Evolutionary conservation across 2,113 vertebrate species (phyloP).

Genomic region (Willisornis vidua): DNA sequence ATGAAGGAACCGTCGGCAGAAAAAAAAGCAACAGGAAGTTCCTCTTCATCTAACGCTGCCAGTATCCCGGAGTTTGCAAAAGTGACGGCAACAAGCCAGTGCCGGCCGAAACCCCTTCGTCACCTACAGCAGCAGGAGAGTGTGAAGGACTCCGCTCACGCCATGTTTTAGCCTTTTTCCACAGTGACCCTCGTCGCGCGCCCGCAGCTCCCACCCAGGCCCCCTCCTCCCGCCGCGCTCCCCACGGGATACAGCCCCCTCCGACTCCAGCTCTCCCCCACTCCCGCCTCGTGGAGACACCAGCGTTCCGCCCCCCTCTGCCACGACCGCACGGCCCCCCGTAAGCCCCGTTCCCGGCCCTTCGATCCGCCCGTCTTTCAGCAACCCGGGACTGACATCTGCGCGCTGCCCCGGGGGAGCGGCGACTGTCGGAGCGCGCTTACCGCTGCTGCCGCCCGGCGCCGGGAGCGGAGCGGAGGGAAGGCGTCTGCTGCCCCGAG

Average conservation of each 20-base stretch:
- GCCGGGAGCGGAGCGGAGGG: fast-evolving
- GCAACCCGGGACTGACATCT: neutral
- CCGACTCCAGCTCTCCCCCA: neutral
- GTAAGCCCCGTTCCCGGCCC: neutral
- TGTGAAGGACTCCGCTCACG: too few relatives aligned
- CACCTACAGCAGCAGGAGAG: neutral
- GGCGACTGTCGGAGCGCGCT: neutral
- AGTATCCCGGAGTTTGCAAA: neutral
- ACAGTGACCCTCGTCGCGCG: fast-evolving
- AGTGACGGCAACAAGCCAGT: fast-evolving
- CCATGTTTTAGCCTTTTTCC: neutral
- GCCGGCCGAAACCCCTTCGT: too few relatives aligned
- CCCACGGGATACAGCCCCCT: neutral
- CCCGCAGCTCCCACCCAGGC: neutral
- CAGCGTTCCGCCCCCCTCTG: too few relatives aligned
- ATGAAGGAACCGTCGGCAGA: fast-evolving
- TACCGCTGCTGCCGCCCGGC: neutral
- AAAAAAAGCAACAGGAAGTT: neutral
- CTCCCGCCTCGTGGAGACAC: neutral
- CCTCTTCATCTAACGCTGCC: neutral
- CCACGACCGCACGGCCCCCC: neutral
- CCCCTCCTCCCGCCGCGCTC: neutral
- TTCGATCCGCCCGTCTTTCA: neutral
- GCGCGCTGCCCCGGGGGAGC: neutral
- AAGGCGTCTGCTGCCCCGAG: neutral